Evolutionary conservation across 2,888 invertebrate genomes (phyloP), one percentile per base, ranked within the genome.

Genomic region (Coelopa pilipes): DNA sequence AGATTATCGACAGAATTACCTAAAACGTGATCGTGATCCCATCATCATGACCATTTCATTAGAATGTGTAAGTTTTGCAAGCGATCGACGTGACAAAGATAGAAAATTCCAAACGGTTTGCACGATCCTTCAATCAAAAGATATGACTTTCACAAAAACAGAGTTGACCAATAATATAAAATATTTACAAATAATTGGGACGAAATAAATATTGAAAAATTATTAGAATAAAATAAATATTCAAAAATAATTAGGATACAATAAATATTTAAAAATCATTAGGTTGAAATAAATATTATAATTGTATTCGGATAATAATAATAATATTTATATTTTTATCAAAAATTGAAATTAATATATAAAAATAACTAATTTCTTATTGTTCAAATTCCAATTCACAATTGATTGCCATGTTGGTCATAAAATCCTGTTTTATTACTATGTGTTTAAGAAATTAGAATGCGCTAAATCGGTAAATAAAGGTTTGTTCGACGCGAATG

Each of bases 11-110:
- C 2, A 7, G 34, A 34, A 34, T 34, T 34, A 34, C 34, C 34
- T 47, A 65, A 47, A 65, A 65, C 65, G 65, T 49, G 49, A 65
- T 65, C 65, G 47, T 65, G 65, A 65, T 65, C 47, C 49, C 12
- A 65, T 47, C 65, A 49, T 17, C 13, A 46, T 49, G 49, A 11
- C 19, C 1, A 21, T 21, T 49, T 47, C 49, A 49, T 34, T 34
- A 34, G 47, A 57, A 17, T 57, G 2, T 34, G 34, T 57, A 65
- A 49, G 49, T 13, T 47, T 46, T 11, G 49, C 65, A 49, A 65
- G 65, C 21, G 65, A 65, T 65, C 49, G 49, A 65, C 65, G 65
- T 65, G 65, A 65, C 65, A 47, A 65, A 47, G 65, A 65, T 65
- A 65, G 11, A 57, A 53, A 53, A 17, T 53, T 17, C 17, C 17